phyloP scores from a whole-genome alignment of 2,888 invertebrate species.

The Sympetrum striolatum region DNA sequence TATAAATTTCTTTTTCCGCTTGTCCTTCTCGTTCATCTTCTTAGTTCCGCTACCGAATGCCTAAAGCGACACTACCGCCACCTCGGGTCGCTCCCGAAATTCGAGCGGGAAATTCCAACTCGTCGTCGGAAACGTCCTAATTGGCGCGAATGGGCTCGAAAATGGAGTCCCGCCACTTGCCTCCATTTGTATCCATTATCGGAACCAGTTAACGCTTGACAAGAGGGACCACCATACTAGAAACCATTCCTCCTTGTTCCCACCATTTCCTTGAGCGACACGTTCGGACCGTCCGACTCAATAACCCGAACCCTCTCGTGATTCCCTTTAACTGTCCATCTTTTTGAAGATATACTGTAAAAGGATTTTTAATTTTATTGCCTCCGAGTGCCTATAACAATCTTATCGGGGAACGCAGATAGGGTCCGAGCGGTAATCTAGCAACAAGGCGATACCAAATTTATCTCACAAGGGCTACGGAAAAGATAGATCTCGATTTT shows the following conservation, averaged over 20 bases:
- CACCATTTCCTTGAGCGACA: background rate
- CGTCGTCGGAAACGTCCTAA: background rate
- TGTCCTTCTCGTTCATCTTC: too few relatives aligned
- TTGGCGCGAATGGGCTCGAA: conserved; percentile 10
- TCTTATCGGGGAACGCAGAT: background rate
- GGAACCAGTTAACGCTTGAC: background rate
- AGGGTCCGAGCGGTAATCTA: too few relatives aligned
- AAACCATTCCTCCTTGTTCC: background rate
- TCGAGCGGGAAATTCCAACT: background rate
- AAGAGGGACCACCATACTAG: background rate
- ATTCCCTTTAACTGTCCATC: background rate
- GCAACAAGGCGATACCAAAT: too few relatives aligned
- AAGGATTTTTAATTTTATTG: background rate
- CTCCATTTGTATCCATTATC: conserved; percentile 31
- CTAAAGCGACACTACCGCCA: too few relatives aligned
- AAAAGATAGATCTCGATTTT: too few relatives aligned
- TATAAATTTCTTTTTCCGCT: too few relatives aligned
- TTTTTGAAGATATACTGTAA: background rate
- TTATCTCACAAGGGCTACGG: too few relatives aligned
- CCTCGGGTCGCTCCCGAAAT: background rate
- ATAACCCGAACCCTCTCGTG: background rate
- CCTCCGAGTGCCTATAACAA: background rate
- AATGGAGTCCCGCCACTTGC: background rate
- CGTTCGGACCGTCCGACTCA: background rate
- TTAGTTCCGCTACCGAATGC: background rate